Evolutionary conservation across 2,113 vertebrate genomes (phyloP).

Genomic region (Chlorocebus sabaeus): DNA sequence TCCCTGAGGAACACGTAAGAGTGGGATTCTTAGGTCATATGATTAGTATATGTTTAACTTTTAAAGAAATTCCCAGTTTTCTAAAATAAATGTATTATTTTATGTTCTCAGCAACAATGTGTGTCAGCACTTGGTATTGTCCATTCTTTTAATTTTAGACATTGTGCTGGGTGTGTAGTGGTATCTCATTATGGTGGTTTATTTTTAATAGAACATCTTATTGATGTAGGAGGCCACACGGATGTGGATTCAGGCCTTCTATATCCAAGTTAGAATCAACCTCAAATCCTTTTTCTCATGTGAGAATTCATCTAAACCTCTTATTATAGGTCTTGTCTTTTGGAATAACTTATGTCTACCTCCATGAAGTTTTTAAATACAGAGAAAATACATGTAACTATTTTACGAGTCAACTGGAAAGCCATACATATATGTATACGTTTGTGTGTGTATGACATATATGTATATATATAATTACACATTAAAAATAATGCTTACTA

Average conservation of each 20-base stretch:
- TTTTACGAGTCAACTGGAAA: not conserved
- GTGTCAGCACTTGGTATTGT: not conserved
- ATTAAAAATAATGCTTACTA: slow-evolving; percentile 32
- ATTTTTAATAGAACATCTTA: not conserved
- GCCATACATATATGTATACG: not conserved
- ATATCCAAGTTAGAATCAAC: not conserved
- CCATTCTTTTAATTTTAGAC: not conserved
- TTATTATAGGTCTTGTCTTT: not conserved
- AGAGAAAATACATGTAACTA: not conserved
- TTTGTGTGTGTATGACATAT: not conserved
- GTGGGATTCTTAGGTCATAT: not conserved
- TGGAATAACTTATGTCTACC: not conserved
- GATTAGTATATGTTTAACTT: not conserved
- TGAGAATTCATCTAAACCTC: not conserved
- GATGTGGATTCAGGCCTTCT: not conserved
- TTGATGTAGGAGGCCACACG: not conserved
- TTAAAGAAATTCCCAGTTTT: not conserved
- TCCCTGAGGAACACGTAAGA: not conserved
- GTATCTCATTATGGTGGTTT: not conserved
- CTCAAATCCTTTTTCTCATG: not conserved
- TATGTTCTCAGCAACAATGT: not conserved
- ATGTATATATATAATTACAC: not conserved
- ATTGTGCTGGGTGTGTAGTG: not conserved
- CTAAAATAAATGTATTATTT: not conserved
- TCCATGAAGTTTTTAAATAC: not conserved